A percentile compares a stretch with the other conserved stretches of the same genome.
phyloP scores from a whole-genome alignment of 2,113 vertebrate species.

The Periophthalmodon schlosseri region DNA sequence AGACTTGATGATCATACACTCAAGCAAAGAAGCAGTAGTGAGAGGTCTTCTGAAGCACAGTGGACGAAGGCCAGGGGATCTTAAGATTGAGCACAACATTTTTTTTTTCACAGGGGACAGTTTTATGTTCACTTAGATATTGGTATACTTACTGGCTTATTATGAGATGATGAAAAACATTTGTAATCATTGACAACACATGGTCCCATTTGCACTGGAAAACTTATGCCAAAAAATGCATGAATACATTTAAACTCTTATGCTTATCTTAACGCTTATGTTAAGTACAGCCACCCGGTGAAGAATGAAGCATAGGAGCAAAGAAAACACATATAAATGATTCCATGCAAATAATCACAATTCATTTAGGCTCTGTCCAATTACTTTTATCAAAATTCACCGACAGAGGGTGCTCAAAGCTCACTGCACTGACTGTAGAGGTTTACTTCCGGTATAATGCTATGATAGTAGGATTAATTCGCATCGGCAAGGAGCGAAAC shows the following conservation, averaged over 20 bases:
- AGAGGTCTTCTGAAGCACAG: not conserved
- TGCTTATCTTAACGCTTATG: too few species aligned
- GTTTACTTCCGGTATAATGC: slow-evolving; percentile 52
- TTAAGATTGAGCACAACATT: not conserved
- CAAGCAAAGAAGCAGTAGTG: not conserved
- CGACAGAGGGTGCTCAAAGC: slow-evolving; percentile 22
- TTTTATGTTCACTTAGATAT: not conserved
- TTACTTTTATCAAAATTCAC: not conserved
- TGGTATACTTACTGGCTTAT: slow-evolving; percentile 8
- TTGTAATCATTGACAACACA: not conserved
- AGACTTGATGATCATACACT: slow-evolving; percentile 22
- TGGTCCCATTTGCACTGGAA: not conserved
- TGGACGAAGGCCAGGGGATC: not conserved
- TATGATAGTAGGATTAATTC: not conserved
- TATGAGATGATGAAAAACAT: not conserved
- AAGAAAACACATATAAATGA: not conserved
- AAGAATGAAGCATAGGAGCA: not conserved
- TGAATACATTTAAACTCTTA: not conserved
- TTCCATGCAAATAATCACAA: not conserved
- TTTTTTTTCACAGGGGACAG: not conserved
- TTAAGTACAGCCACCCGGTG: not conserved
- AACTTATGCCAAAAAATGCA: not conserved
- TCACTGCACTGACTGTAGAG: not conserved
- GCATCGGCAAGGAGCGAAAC: not conserved
- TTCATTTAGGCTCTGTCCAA: too few species aligned